Evolutionary conservation across 1,140 invertebrate genomes (phyloP), one percentile per base, ranked within the genome.

Genomic region (Elymnias hypermnestra): DNA sequence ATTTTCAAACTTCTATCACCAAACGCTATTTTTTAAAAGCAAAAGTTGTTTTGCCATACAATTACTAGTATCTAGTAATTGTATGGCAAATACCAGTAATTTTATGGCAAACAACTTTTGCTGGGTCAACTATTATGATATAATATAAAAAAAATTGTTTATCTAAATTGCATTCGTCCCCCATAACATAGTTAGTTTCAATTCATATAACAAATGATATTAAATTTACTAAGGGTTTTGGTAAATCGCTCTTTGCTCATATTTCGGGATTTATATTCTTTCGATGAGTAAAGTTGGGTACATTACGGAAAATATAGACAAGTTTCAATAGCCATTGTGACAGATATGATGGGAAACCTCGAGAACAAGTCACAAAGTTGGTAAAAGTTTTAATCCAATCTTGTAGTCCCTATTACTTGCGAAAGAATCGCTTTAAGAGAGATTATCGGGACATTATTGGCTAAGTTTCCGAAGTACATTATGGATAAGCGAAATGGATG

Each of bases 381-480:
- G n/a, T 5, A 13, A 40, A 55, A 55, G 45, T 48, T 59, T 50
- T 61, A 61, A 61, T 56, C 53, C 58, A 57, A 51, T 53, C 49
- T 49, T 52, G 48, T 44, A 48, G 35, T 50, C 31, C 36, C 45
- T 63, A 55, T 53, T 50, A 63, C 50, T 59, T 42, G 40, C 19
- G 44, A 58, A 58, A 56, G 52, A 63, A 56, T 48, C 43, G 48
- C 33, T 63, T 55, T 41, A 45, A 48, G 38, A 39, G 28, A 55
- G 46, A 53, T 55, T 56, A 55, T 43, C 22, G n/a, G 13, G 8
- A 33, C 37, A 40, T 48, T 40, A 48, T 25, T 23, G 36, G 28
- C 18, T 4, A 22, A 31, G 29, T 23, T 48, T 33, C 6, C 14
- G 14, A 22, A 47, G 22, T 26, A 37, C 56, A 57, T 64, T 64